A percentile compares a stretch with the other conserved stretches of the same genome.
These are phyloP conservation scores for Hydraecia micacea DNA, from an alignment of 2,888 invertebrate genomes.

Conservation along the genomic window DNA sequence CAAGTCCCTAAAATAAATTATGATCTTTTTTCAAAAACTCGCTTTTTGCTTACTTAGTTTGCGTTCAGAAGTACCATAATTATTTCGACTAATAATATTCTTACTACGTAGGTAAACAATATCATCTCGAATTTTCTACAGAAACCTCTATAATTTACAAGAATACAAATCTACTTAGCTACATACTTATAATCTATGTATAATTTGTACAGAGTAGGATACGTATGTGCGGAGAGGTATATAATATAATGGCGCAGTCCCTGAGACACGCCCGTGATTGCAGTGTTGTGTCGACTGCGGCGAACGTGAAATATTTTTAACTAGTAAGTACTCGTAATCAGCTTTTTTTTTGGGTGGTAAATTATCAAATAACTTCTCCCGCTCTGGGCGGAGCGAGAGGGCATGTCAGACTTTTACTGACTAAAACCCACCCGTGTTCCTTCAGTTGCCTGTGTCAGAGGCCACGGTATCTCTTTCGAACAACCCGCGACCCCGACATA, in stretches of 20 bases:
- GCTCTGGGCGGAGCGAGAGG: too few relatives aligned
- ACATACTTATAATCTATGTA: neutral
- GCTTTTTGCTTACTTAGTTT: neutral
- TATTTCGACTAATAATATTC: neutral
- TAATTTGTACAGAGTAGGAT: neutral
- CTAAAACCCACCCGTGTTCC: too few relatives aligned
- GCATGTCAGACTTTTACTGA: too few relatives aligned
- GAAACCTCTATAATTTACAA: too few relatives aligned
- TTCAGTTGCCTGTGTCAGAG: too few relatives aligned
- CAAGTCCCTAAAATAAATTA: neutral
- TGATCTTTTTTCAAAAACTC: neutral
- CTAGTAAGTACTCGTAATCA: too few relatives aligned
- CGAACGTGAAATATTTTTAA: conserved; percentile 11
- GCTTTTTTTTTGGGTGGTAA: too few relatives aligned
- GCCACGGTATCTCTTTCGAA: too few relatives aligned
- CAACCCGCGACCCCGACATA: too few relatives aligned
- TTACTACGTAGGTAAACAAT: too few relatives aligned
- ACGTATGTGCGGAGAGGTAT: neutral
- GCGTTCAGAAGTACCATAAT: neutral
- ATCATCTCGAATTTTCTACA: neutral
- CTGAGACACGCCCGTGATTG: conserved; percentile 14
- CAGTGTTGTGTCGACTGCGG: conserved; percentile 3
- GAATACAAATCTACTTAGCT: neutral
- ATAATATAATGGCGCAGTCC: conserved; percentile 14
- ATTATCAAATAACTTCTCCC: too few relatives aligned